Evolutionary conservation across 2,888 invertebrate species (phyloP), one percentile per base, ranked within the genome.

Genomic region (Drosophila putrida): DNA sequence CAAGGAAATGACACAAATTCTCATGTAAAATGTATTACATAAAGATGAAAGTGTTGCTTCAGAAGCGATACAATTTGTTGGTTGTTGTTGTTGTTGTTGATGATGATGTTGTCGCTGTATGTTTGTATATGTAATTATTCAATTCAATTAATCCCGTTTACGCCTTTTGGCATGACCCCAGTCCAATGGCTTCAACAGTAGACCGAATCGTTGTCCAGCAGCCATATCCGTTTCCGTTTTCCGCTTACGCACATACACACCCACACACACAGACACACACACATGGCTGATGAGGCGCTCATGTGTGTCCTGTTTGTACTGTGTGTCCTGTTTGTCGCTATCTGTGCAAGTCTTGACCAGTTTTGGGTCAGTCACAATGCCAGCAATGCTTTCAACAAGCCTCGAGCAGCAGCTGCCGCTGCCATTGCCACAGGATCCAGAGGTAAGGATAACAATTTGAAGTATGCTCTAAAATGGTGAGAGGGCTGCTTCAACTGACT

Each of bases 91-190:
- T 11, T 67, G 39, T 49, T 46, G 36, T 38, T 36, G 55, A 41
- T 44, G 60, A 39, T 43, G 39, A 46, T 31, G 31, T 31, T 6
- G 31, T 31, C 50, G 31, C 10, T 64, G 44, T 25, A 28, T 66
- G 75, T 59, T 71, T 80, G 75, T 71, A 47, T 65, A 50, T 76
- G 82, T 85, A 89, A 89, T 86, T 88, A 88, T 89, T 89, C 90
- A 88, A 89, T 86, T 88, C 86, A 85, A 85, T 85, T 85, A 89
- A 86, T 89, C 74, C 88, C 71, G 55, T 75, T 82, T 78, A 80
- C 78, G 82, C 74, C 76, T 82, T 75, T 80, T 53, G 79, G 58
- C 47, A 59, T 41, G 43, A 11, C 44, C 49, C 63, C 78, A 54
- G 28, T 25, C 59, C 51, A 36, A 10, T 41, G 49, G n/a, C 11